These are phyloP conservation scores for Pecten maximus DNA, from an alignment of 2,888 invertebrate genomes.

Conservation along the genomic window DNA sequence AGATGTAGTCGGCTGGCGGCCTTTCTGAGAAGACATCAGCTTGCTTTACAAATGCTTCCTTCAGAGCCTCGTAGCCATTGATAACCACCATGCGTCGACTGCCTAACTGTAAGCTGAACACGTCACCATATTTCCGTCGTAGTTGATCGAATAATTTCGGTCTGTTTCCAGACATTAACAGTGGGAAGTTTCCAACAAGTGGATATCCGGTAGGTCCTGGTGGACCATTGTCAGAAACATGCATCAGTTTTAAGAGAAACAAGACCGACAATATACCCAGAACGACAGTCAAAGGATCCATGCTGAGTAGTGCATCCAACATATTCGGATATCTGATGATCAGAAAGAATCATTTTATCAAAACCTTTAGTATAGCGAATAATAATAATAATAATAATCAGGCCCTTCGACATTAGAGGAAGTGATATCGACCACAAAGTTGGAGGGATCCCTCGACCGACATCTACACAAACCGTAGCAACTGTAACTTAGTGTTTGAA, in stretches of 20 bases:
- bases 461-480: no score
- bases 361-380: no score
- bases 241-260: background rate
- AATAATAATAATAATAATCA: no score
- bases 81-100: constrained; percentile 61
- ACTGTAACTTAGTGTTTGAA: no score
- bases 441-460: no score
- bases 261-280: background rate
- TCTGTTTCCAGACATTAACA: background rate
- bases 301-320: background rate
- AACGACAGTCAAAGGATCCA: background rate
- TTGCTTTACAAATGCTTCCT: constrained; percentile 64
- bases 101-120: constrained; percentile 65
- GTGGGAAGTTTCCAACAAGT: background rate
- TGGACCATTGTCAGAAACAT: background rate
- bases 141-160: constrained; percentile 50
- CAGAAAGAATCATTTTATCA: no score
- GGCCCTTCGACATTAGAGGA: no score
- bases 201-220: background rate
- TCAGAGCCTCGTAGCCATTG: constrained; percentile 62
- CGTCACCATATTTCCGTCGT: constrained; percentile 64
- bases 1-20: constrained; percentile 52
- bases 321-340: background rate
- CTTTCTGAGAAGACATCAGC: constrained; percentile 61
- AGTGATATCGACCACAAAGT: no score